Base-by-base conservation (phyloP, 1,140 invertebrate genomes). In the Panonychus citri region DNA sequence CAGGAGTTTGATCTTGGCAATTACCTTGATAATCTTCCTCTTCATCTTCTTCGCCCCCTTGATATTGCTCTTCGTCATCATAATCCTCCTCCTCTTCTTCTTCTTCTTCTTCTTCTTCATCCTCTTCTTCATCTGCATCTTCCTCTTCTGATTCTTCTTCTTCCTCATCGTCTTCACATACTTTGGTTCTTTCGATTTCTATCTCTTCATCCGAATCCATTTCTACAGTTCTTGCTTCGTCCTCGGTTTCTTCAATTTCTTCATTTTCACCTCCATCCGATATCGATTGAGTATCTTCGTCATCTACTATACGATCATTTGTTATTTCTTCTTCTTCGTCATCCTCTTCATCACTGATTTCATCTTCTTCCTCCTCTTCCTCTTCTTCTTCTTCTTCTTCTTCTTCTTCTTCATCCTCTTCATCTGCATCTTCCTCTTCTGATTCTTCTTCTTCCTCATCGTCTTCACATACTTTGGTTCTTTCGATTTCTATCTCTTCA, bases 21-120 rank as follows among this genome's bases (percentile, higher is more conserved):
- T n/a, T n/a, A n/a, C n/a, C n/a, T 4, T 2, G 19, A 19, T 7
- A 10, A n/a, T 10, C 8, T 24, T 46, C 43, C 7, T 7, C 43
- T 1, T 1, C 15, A 46, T 46, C 43, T 46, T 46, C 43, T n/a
- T 46, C 43, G 43, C 10, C n/a, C 2, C 8, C 8, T 8, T 24
- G 2, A 19, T n/a, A 19, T 10, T n/a, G 5, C 19, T n/a, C 7
- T n/a, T 21, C 5, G 15, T 46, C 17, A 10, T 58, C 39, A 34
- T 51, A 27, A 39, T 27, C 63, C 39, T 61, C 60, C 56, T 60
- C 66, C 30, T 62, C 56, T 52, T 58, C 12, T 4, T 56, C 53
- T 4, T 56, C 53, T 2, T 55, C 53, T 1, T 48, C 21, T 10
- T 52, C 49, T n/a, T 48, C 39, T 19, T 43, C 26, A 15, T 37